A percentile compares a stretch with the other conserved stretches of the same genome.
phyloP scores from a whole-genome alignment of 2,113 vertebrate genomes.

The Tupaia chinensis region DNA sequence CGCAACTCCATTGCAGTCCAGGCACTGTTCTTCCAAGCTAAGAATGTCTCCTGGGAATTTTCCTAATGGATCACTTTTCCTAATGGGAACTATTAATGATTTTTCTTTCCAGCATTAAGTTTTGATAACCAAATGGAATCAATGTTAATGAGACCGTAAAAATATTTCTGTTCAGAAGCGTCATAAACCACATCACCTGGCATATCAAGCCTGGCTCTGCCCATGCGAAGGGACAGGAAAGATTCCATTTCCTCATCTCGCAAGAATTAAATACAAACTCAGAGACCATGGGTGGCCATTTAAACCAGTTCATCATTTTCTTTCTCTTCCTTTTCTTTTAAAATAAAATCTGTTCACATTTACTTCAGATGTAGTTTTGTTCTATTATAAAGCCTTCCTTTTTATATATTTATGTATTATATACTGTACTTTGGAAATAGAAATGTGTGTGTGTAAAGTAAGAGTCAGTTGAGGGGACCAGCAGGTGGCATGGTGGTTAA shows the following conservation, averaged over 20 bases:
- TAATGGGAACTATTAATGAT: slow-evolving; percentile 47
- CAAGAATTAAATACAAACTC: not conserved
- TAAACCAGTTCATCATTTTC: not conserved
- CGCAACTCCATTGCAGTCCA: not conserved
- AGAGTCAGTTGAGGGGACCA: not conserved
- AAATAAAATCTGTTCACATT: not conserved
- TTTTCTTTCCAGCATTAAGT: slow-evolving; percentile 53
- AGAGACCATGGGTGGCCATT: not conserved
- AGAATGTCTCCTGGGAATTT: not conserved
- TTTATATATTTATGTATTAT: not conserved
- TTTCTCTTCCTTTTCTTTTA: not conserved
- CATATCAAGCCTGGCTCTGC: not conserved
- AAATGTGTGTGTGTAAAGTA: slow-evolving; percentile 14
- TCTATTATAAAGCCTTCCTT: not conserved
- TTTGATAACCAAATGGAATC: slow-evolving; percentile 56
- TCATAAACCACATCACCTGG: slow-evolving; percentile 34
- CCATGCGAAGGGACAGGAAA: not conserved
- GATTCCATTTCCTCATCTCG: slow-evolving; percentile 18
- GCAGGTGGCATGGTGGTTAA: no score
- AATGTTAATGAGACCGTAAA: slow-evolving; percentile 37
- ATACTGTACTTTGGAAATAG: not conserved
- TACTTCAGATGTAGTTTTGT: not conserved
- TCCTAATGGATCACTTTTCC: slow-evolving; percentile 51
- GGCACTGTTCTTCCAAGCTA: slow-evolving; percentile 38
- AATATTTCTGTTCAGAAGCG: slow-evolving; percentile 55